These are phyloP conservation scores for Hyperopisus bebe DNA, from an alignment of 2,113 vertebrate genomes.

Conservation along the genomic window DNA sequence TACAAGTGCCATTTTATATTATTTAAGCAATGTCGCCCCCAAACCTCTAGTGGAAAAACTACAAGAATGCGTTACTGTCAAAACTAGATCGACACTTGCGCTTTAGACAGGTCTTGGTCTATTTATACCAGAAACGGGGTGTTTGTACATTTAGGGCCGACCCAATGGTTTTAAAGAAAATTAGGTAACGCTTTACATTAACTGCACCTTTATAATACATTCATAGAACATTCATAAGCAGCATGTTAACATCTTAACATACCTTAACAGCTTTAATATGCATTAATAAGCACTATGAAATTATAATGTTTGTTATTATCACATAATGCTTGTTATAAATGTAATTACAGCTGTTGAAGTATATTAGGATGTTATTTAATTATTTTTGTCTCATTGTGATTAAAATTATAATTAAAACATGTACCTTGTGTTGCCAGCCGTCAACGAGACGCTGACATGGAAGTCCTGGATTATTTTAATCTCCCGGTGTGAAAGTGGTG, in stretches of 20 bases:
- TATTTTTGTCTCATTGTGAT: not conserved
- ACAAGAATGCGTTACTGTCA: not conserved
- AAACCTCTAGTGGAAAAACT: not conserved
- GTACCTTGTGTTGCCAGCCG: not conserved
- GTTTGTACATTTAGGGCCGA: not conserved
- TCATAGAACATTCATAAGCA: not conserved
- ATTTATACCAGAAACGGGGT: not conserved
- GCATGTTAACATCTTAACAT: not conserved
- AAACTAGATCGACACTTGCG: not conserved
- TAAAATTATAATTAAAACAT: not conserved
- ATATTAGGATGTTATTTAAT: not conserved
- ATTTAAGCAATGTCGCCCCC: not conserved
- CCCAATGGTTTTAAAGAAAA: not conserved
- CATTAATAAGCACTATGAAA: not conserved
- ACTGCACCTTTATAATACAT: not conserved
- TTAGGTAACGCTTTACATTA: not conserved
- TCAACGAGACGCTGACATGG: not conserved
- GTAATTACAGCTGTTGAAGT: not conserved
- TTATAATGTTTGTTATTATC: not conserved
- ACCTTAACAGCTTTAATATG: not conserved
- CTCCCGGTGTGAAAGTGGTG: not conserved
- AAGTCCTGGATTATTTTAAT: not conserved
- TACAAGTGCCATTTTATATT: not conserved
- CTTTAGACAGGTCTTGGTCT: not conserved
- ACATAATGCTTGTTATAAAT: not conserved